These are phyloP conservation scores for Calonectris borealis DNA, from an alignment of 2,113 vertebrate genomes.

Conservation along the genomic window DNA sequence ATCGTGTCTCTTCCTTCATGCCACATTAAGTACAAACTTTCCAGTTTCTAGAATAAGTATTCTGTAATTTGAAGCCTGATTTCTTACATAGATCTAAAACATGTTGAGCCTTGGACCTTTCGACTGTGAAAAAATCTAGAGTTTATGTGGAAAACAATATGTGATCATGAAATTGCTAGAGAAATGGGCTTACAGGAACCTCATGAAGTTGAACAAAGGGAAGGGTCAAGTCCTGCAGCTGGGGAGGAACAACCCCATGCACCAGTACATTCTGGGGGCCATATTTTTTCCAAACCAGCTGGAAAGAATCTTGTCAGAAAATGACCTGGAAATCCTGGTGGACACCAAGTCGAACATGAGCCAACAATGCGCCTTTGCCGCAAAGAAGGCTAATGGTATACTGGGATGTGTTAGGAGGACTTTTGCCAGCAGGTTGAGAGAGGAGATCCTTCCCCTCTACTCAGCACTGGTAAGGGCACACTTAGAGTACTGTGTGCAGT, in stretches of 20 bases:
- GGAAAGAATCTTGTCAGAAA: not conserved
- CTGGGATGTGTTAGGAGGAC: not conserved
- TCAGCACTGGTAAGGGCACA: not conserved
- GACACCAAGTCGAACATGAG: not conserved
- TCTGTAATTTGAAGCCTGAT: not conserved
- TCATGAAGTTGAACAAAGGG: not conserved
- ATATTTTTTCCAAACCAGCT: not conserved
- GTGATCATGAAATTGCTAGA: not conserved
- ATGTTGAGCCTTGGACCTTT: not conserved
- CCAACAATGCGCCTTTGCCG: not conserved
- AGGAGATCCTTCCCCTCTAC: not conserved
- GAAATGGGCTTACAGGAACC: not conserved
- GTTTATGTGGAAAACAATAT: not conserved
- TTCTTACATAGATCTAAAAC: not conserved
- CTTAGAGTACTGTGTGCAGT: not conserved
- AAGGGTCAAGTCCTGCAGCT: not conserved
- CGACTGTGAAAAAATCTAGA: not conserved
- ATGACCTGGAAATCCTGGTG: not conserved
- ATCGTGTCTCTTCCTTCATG: not conserved
- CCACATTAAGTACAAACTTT: not conserved
- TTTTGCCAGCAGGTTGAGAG: not conserved
- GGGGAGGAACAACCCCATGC: not conserved
- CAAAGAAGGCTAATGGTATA: not conserved
- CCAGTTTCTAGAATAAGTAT: not conserved
- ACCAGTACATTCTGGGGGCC: not conserved